Evolutionary conservation across 2,113 vertebrate species (phyloP), one percentile per base, ranked within the genome.

Genomic region (Halcyon senegalensis): DNA sequence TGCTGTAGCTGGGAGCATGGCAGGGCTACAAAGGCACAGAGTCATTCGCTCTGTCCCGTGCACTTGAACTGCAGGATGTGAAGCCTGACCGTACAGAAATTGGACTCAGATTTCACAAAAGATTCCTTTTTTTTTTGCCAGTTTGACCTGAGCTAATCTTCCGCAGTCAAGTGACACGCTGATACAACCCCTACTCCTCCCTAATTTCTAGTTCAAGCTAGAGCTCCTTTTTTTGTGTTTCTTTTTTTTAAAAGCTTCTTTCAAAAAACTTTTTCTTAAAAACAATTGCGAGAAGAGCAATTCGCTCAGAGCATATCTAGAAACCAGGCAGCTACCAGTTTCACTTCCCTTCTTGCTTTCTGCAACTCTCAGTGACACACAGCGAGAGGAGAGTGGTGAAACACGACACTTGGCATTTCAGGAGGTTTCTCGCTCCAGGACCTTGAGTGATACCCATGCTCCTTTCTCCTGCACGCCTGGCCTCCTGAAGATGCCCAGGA

Each of bases 401-500:
- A 84, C 75, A 33, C 79, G 64, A 3, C 1, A 0, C 46, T 41
- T 43, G 27, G 56, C 24, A 3, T 37, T 24, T 35, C n/a, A 16
- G 51, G 19, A 74, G 9, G 8, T 62, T 81, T 84, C 35, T 74
- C 2, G 0, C 60, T 59, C 21, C n/a, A 3, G 27, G 3, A 46
- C 78, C 50, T 28, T 30, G 21, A 35, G 44, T 37, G 64, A 63
- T 41, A 53, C 62, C 78, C 41, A 76, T 59, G 81, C 74, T 87
- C 46, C 69, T 66, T 66, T 79, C 68, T 63, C n/a, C 56, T 17
- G 56, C 56, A 17, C 1, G 12, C 33, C 48, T 66, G 78, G 13
- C 27, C 53, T 63, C 70, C 79, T 86, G 89, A 97, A 96, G 92
- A 97, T 97, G 97, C 69, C 56, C 73, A 37, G 62, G 59, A 90